Percentiles rank a stretch among this genome's conserved stretches.
Evolutionary conservation across 2,888 invertebrate species (phyloP).

Genomic region (Physocephala rufipes): DNA sequence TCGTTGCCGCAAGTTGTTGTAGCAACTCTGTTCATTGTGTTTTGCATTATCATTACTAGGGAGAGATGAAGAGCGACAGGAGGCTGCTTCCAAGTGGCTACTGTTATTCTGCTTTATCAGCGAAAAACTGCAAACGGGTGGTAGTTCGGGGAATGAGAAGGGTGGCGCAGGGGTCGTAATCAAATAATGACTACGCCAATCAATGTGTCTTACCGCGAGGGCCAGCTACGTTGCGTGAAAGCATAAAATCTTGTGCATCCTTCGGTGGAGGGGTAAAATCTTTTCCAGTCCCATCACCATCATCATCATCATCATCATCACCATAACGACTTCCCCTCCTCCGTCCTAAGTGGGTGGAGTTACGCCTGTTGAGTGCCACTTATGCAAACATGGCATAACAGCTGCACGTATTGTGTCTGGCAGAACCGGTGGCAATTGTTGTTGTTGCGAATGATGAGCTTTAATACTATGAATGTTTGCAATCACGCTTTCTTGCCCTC

Average conservation of each 20-base stretch:
- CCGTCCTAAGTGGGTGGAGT: constrained; percentile 37
- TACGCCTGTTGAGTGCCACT: constrained; percentile 24
- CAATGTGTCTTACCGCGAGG: constrained; percentile 10
- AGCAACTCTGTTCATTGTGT: neutral
- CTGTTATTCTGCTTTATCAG: too few relatives aligned
- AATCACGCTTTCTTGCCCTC: neutral
- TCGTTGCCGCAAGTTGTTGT: constrained; percentile 2
- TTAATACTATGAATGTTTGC: too few relatives aligned
- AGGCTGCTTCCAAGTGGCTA: too few relatives aligned
- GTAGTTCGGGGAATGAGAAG: too few relatives aligned
- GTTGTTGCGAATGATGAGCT: too few relatives aligned
- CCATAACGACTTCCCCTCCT: neutral
- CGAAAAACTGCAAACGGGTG: too few relatives aligned
- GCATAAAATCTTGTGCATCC: constrained; percentile 22
- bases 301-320: neutral
- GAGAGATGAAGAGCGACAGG: too few relatives aligned
- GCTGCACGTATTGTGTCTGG: constrained; percentile 32
- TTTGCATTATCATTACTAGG: too few relatives aligned
- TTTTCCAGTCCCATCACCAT: neutral
- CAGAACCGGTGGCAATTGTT: neutral
- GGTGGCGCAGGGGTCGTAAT: too few relatives aligned
- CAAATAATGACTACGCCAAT: constrained; percentile 31
- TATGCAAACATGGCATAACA: constrained; percentile 24
- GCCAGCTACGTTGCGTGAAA: constrained; percentile 16
- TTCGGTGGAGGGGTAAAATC: neutral